A percentile compares a stretch with the other conserved stretches of the same genome.
Conservation (phyloP, 2,113 vertebrate genomes). For the Todiramphus saurophagus region DNA sequence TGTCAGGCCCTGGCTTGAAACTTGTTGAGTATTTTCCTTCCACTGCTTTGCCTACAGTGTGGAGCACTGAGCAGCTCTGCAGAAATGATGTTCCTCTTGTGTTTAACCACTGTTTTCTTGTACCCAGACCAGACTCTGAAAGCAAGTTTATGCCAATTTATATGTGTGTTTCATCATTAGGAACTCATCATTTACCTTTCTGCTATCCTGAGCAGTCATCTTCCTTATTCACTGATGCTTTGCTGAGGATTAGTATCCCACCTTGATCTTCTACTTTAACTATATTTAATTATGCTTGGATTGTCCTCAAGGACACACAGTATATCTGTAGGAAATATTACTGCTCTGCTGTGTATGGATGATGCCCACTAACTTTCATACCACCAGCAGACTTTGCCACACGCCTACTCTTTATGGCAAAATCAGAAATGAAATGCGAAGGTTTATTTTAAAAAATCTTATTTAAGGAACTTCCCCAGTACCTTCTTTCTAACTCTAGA, state of each 20-base stretch:
- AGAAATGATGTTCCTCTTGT: neutral
- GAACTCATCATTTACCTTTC: neutral
- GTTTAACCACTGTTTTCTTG: neutral
- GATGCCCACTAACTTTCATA: accelerated
- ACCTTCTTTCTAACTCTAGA: neutral
- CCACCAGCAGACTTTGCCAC: accelerated
- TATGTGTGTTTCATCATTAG: neutral
- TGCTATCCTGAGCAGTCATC: neutral
- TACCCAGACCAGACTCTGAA: neutral
- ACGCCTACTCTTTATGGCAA: neutral
- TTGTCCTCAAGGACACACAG: neutral
- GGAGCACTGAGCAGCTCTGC: neutral
- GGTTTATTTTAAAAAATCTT: neutral
- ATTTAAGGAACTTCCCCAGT: neutral
- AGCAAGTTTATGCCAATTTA: neutral
- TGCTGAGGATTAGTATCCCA: neutral
- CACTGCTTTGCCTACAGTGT: neutral
- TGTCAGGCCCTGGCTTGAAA: neutral
- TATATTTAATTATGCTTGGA: neutral
- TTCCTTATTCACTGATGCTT: neutral
- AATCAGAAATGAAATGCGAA: neutral
- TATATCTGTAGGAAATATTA: neutral
- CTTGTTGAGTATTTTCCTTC: neutral
- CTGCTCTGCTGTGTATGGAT: neutral
- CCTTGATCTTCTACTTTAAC: neutral